These are phyloP conservation scores for Anastatus disparis DNA, from an alignment of 1,140 invertebrate species.

Conservation along the genomic window DNA sequence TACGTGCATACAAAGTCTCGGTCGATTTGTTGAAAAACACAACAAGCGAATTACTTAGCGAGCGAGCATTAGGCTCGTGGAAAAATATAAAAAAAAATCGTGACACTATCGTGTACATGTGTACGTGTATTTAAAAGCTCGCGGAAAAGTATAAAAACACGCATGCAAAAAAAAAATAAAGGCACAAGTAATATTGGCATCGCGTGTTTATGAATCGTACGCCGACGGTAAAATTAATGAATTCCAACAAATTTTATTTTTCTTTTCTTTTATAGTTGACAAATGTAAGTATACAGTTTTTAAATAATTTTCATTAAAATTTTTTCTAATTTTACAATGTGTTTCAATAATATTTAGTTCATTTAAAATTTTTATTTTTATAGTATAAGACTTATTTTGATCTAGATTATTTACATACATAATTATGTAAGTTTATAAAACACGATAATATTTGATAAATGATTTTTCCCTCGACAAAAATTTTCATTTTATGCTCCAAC, in stretches of 20 bases:
- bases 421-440: too few species aligned
- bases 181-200: constrained; percentile 13
- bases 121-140: neutral
- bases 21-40: constrained; percentile 17
- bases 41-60: constrained; percentile 32
- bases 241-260: constrained; percentile 4
- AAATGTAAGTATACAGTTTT: neutral
- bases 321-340: too few species aligned
- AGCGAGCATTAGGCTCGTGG: neutral
- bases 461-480: too few species aligned
- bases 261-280: neutral
- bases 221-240: constrained; percentile 18
- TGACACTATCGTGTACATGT: constrained; percentile 1
- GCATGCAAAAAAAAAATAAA: neutral
- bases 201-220: constrained; percentile 8
- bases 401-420: too few species aligned
- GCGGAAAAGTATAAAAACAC: too few species aligned
- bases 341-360: too few species aligned
- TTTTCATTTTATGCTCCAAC: too few species aligned
- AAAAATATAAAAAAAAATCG: neutral
- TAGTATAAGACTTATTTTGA: too few species aligned
- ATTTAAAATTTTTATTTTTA: too few species aligned
- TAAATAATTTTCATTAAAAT: neutral
- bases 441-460: too few species aligned
- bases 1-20: too few species aligned